Conservation (phyloP, 2,888 invertebrate species). For the Plagodis dolabraria region DNA sequence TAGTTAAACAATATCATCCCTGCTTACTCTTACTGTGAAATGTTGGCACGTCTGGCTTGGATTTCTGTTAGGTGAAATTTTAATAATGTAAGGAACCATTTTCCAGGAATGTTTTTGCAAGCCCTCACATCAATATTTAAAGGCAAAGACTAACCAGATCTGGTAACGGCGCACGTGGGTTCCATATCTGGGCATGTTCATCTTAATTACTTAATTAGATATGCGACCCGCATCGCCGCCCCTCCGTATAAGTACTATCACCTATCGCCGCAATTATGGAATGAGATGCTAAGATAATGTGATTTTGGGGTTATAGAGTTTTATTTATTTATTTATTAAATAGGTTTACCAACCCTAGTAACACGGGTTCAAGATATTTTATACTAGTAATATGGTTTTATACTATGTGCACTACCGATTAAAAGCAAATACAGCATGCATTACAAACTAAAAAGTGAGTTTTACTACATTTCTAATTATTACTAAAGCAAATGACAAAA, state of each 20-base stretch:
- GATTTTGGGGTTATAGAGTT: background rate
- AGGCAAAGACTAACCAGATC: slow-evolving; percentile 5
- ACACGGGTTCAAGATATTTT: no score
- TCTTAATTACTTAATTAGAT: slow-evolving; percentile 59
- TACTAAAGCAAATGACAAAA: no score
- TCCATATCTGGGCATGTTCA: slow-evolving; percentile 43
- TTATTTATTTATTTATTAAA: background rate
- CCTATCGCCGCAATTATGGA: slow-evolving; percentile 14
- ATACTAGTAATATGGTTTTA: no score
- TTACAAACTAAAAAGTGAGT: no score
- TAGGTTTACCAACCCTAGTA: no score
- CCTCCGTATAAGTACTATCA: slow-evolving; percentile 5
- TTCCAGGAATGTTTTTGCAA: background rate
- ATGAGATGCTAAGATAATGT: slow-evolving; percentile 4
- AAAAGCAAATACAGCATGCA: no score
- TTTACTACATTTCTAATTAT: no score
- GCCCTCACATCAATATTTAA: slow-evolving; percentile 7
- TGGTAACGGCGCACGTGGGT: slow-evolving; percentile 23
- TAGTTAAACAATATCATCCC: no score
- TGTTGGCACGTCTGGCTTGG: no score
- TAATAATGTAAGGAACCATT: background rate
- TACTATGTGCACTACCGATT: no score
- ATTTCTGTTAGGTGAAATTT: no score
- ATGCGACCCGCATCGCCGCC: slow-evolving; percentile 43
- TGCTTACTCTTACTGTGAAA: no score